A percentile compares a stretch with the other conserved stretches of the same genome.
phyloP scores from a whole-genome alignment of 2,113 vertebrate genomes.

The Chionis minor region DNA sequence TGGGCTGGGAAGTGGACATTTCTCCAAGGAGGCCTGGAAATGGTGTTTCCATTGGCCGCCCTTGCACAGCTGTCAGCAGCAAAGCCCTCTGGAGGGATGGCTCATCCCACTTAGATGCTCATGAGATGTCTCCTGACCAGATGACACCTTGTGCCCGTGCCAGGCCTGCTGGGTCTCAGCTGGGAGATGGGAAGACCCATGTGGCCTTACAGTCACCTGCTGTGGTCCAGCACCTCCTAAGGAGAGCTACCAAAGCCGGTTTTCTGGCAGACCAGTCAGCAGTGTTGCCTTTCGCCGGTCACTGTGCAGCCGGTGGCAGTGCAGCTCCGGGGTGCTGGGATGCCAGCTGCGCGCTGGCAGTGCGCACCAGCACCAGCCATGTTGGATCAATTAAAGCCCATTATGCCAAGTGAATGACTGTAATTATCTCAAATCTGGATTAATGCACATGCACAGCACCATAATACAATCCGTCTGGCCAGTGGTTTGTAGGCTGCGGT shows the following conservation, averaged over 20 bases:
- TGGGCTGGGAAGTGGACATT: neutral
- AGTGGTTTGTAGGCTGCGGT: neutral
- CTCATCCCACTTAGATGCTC: neutral
- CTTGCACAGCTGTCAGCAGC: neutral
- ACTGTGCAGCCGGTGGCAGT: accelerated
- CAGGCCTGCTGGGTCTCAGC: neutral
- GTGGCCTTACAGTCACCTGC: neutral
- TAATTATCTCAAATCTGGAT: conserved; percentile 67
- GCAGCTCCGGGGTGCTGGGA: neutral
- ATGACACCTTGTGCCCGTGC: neutral
- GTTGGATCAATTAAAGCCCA: conserved; percentile 54
- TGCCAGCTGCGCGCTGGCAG: neutral
- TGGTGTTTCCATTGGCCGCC: neutral
- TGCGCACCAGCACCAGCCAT: neutral
- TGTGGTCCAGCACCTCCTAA: neutral
- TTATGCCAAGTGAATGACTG: conserved; percentile 60
- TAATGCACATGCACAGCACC: neutral
- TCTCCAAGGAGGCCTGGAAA: neutral
- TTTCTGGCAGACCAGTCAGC: neutral
- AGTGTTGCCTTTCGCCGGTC: neutral
- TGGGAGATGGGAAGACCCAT: neutral
- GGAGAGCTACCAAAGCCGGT: neutral
- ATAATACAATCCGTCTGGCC: neutral
- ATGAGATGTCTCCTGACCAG: neutral
- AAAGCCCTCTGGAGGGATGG: neutral